These are phyloP conservation scores for Gonatopus flavifemur DNA, from an alignment of 1,140 invertebrate genomes.

Conservation along the genomic window DNA sequence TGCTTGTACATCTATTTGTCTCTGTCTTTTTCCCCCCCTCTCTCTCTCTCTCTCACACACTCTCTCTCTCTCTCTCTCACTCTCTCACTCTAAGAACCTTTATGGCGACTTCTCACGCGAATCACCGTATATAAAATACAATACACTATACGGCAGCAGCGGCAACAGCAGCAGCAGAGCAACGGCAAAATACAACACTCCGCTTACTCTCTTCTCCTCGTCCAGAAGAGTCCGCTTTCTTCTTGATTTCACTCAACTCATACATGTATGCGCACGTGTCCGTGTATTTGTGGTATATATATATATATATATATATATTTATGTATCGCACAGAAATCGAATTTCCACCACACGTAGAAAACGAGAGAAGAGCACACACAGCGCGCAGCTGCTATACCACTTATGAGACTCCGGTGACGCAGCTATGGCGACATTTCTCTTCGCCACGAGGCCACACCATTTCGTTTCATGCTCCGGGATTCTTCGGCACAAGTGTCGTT, in stretches of 20 bases:
- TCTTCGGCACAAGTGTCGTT: too few species aligned
- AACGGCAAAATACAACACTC: too few species aligned
- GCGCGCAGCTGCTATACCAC: conserved; percentile 10
- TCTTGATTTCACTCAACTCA: conserved; percentile 22
- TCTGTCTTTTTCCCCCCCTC: not conserved
- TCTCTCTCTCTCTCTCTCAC: conserved; percentile 1
- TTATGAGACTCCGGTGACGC: conserved; percentile 14
- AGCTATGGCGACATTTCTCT: conserved; percentile 17
- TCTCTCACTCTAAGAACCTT: not conserved
- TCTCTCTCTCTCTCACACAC: conserved; percentile 1
- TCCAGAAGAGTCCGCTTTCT: conserved; percentile 1
- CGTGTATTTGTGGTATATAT: too few species aligned
- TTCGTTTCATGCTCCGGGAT: conserved; percentile 7
- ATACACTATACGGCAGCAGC: too few species aligned
- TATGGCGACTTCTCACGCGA: too few species aligned
- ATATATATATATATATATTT: too few species aligned
- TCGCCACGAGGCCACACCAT: conserved; percentile 15
- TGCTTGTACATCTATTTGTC: not conserved
- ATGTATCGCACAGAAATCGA: conserved; percentile 23
- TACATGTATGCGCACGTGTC: too few species aligned
- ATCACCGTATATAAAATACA: too few species aligned
- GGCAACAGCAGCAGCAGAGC: too few species aligned
- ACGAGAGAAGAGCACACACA: not conserved
- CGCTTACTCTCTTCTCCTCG: too few species aligned
- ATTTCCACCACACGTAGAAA: conserved; percentile 17